Percentiles rank a stretch among this genome's conserved stretches.
Conservation (phyloP, 2,797 vertebrate genomes). For the Rhinoraja longicauda region DNA sequence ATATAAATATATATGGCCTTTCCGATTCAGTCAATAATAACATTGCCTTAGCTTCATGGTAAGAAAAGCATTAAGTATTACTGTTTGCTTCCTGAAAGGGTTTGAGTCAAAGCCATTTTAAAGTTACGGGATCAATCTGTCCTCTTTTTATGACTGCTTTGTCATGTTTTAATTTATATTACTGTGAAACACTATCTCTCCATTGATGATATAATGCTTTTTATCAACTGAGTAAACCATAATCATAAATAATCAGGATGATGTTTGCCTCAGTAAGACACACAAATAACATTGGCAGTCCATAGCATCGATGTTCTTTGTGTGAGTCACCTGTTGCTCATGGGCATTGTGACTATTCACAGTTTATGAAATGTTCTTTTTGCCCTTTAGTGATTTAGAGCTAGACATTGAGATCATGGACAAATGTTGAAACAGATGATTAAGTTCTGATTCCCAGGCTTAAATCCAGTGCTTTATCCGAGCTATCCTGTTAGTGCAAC, state of each 20-base stretch:
- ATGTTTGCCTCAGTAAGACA: not conserved
- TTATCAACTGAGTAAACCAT: not conserved
- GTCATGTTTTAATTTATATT: not conserved
- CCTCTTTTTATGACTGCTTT: not conserved
- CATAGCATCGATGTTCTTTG: not conserved
- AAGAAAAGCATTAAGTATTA: not conserved
- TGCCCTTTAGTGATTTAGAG: not conserved
- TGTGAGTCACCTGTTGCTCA: not conserved
- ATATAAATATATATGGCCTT: not conserved
- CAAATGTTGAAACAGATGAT: too few species aligned
- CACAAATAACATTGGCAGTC: not conserved
- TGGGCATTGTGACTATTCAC: not conserved
- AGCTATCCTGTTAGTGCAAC: too few species aligned
- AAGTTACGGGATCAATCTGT: not conserved
- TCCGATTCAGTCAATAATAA: not conserved
- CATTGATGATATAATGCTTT: not conserved
- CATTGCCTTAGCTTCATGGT: not conserved
- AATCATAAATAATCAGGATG: not conserved
- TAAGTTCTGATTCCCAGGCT: too few species aligned
- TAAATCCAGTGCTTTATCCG: too few species aligned
- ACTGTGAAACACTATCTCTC: not conserved
- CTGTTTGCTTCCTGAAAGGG: not conserved
- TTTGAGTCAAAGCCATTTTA: not conserved
- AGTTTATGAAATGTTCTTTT: not conserved
- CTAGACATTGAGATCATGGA: too few species aligned